Evolutionary conservation across 1,140 invertebrate species (phyloP), one percentile per base, ranked within the genome.

Genomic region (Sitobion miscanthi): DNA sequence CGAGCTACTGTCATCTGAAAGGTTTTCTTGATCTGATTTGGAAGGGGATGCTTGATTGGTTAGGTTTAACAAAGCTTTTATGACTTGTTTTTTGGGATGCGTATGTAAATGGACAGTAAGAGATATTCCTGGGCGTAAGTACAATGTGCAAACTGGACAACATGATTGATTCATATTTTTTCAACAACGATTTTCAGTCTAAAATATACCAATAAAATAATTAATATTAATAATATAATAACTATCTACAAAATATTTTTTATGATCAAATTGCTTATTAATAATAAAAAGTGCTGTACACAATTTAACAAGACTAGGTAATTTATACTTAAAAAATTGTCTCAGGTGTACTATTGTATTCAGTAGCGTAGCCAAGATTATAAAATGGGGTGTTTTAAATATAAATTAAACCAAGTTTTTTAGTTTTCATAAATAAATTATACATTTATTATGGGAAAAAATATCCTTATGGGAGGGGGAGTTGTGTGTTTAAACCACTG

Each of bases 71-170:
- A 98, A 95, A n/a, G 97, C 97, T 94, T 97, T 97, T 94, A 98
- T 98, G 49, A 98, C 97, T 95, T 98, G 97, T 94, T 98, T 97
- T 95, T 98, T 98, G 45, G 97, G 97, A 96, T 98, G 97, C 17
- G 97, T 98, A 94, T 97, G 96, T 95, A 98, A 96, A 95, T 98
- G 97, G 94, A 96, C 96, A 94, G 97, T 97, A 93, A 98, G 95
- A 92, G 97, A 97, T 95, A 98, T 98, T 54, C 97, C 97, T 95
- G 97, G 97, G 94, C 97, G 96, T 88, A 98, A 96, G 95, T 96
- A 98, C 83, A 98, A 95, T 42, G 97, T 98, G 95, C 97, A 98
- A 87, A 98, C 97, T 47, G 97, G 97, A 95, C 97, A 98, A 90
- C 95, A 95, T 86, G 95, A 95, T 94, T 93, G 77, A 85, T 85